Base-by-base conservation (phyloP, 2,113 vertebrate genomes). In the Bostrychus sinensis region DNA sequence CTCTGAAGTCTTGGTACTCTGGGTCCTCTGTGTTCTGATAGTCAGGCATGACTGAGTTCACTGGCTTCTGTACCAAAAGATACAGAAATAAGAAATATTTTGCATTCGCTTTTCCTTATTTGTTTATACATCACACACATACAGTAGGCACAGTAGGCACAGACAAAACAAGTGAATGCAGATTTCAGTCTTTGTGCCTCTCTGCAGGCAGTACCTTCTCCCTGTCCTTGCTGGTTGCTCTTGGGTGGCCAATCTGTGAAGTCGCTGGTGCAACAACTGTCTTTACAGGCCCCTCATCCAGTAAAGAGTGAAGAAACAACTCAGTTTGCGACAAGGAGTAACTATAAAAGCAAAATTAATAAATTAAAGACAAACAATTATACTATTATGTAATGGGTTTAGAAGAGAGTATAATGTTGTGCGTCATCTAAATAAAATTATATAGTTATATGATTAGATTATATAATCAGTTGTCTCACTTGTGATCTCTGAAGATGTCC, bases 401-500 rank as follows among this genome's bases (percentile, higher is more conserved):
- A 30, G 20, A 62, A n/a, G 26, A n/a, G n/a, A n/a, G n/a, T n/a
- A n/a, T n/a, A n/a, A n/a, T n/a, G n/a, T n/a, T n/a, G n/a, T n/a
- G n/a, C n/a, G n/a, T n/a, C n/a, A n/a, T n/a, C n/a, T n/a, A n/a
- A n/a, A n/a, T n/a, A n/a, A n/a, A n/a, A n/a, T n/a, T n/a, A n/a
- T n/a, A n/a, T n/a, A n/a, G n/a, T n/a, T 8, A 39, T 9, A 54
- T 3, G 2, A 34, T 36, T 4, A 17, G 41, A 16, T 34, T 36
- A 58, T 3, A 20, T 37, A 36, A 1, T 34, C 42, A 25, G 2
- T 22, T n/a, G 30, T 51, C 95, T 93, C 85, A 99, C 97, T 96
- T 96, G 92, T 98, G 89, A 74, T 97, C 94, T 90, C 91, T 94
- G 89, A 98, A 98, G 87, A 98, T 91, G 75, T 98, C 97, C 83